These are phyloP conservation scores for Epinephelus malabaricus DNA, from an alignment of 2,797 vertebrate species.

Conservation along the genomic window DNA sequence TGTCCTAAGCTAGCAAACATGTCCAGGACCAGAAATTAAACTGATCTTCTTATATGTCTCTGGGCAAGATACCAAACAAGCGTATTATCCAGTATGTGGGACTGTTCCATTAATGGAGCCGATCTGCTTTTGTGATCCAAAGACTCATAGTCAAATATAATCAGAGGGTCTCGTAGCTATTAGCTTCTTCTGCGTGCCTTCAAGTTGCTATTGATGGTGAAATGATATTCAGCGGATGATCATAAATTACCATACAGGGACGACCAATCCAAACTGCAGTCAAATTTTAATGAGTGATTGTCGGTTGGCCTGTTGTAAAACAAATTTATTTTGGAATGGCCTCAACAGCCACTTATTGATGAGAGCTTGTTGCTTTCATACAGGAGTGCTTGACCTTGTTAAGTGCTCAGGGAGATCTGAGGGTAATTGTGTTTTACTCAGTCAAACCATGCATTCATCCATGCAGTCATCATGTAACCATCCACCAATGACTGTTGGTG, in stretches of 20 bases:
- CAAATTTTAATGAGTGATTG: conserved; percentile 52
- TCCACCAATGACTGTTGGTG: conserved; percentile 18
- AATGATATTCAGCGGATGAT: conserved; percentile 45
- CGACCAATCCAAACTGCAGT: conserved; percentile 48
- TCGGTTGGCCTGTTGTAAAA: conserved; percentile 49
- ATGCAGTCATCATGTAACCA: conserved; percentile 24
- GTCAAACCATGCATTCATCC: conserved; percentile 39
- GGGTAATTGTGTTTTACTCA: conserved; percentile 43
- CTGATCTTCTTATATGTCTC: not conserved
- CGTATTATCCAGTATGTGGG: conserved; percentile 1
- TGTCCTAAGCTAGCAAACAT: not conserved
- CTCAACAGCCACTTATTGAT: conserved; percentile 48
- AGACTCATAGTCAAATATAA: conserved; percentile 29
- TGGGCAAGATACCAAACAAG: not conserved
- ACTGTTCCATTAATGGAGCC: not conserved
- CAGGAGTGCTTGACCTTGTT: conserved; percentile 43
- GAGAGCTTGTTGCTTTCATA: conserved; percentile 44
- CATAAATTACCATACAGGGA: conserved; percentile 44
- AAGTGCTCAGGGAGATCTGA: conserved; percentile 19
- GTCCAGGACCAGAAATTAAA: not conserved
- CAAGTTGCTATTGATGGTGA: conserved; percentile 40
- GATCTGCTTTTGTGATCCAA: conserved; percentile 29
- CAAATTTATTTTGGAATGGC: conserved; percentile 53
- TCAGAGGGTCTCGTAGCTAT: not conserved
- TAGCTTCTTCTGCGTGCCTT: conserved; percentile 12